Conservation (phyloP, 2,888 invertebrate species). For the Lepeophtheirus nordmannii region DNA sequence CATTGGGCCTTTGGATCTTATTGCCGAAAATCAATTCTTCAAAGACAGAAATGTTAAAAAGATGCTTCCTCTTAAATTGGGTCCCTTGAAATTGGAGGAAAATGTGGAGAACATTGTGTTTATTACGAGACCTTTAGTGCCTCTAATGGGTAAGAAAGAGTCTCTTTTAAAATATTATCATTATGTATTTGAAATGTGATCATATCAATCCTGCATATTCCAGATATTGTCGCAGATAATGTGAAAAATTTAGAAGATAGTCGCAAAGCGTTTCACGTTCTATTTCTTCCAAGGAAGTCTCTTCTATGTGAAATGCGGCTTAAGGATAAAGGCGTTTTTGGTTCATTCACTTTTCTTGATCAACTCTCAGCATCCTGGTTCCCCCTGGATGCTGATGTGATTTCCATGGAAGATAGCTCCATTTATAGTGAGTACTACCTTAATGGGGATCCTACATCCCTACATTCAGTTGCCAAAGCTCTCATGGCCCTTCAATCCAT, state of each 20-base stretch:
- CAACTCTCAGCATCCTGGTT: constrained; percentile 76
- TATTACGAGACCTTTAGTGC: constrained; percentile 62
- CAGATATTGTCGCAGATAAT: constrained; percentile 59
- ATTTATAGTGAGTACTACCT: constrained; percentile 53
- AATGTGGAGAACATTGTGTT: constrained; percentile 72
- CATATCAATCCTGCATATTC: neutral
- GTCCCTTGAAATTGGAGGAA: constrained; percentile 43
- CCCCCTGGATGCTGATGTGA: constrained; percentile 76
- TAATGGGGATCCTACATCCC: constrained; percentile 72
- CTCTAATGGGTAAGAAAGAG: constrained; percentile 45
- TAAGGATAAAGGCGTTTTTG: constrained; percentile 60
- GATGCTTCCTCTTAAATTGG: constrained; percentile 58
- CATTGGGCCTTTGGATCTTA: constrained; percentile 66
- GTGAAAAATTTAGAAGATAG: constrained; percentile 42
- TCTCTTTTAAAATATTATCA: too few species aligned
- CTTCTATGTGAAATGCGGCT: constrained; percentile 70
- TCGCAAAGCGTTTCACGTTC: constrained; percentile 60
- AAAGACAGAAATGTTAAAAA: constrained; percentile 67
- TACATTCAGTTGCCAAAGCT: constrained; percentile 74
- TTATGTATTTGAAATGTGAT: too few species aligned
- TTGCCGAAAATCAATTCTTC: constrained; percentile 60
- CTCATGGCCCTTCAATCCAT: constrained; percentile 66
- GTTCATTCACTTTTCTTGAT: constrained; percentile 56
- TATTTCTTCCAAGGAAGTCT: constrained; percentile 74
- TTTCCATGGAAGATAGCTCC: constrained; percentile 68